These are phyloP conservation scores for Tryphoninae sp. DNA, from an alignment of 2,888 invertebrate genomes.

Conservation along the genomic window DNA sequence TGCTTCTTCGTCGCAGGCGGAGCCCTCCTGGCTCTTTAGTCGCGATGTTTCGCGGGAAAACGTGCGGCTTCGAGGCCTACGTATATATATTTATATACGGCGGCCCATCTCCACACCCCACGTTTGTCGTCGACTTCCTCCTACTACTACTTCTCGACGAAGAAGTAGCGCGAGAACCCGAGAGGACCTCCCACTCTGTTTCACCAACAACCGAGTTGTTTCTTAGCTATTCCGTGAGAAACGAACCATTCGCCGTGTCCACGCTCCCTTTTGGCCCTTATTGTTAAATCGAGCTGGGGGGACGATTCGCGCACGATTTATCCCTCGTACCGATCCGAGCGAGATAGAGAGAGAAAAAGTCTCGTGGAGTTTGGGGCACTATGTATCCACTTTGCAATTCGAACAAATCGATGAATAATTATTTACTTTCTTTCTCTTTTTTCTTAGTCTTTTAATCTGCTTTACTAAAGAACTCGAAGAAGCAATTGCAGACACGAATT, in stretches of 20 bases:
- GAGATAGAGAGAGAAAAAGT: conserved; percentile 3
- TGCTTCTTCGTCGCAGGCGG: conserved; percentile 40
- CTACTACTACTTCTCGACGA: conserved; percentile 16
- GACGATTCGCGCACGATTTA: conserved; percentile 51
- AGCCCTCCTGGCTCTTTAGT: conserved; percentile 48
- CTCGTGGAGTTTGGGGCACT: neutral
- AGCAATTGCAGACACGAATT: too few species aligned
- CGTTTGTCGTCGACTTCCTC: conserved; percentile 53
- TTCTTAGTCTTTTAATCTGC: too few species aligned
- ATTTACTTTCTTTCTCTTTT: neutral
- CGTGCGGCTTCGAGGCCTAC: conserved; percentile 42
- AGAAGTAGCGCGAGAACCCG: conserved; percentile 21
- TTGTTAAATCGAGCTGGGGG: conserved; percentile 58
- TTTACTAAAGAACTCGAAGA: too few species aligned
- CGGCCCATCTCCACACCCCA: conserved; percentile 29
- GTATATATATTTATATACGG: neutral
- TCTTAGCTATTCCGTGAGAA: conserved; percentile 70
- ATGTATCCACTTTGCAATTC: neutral
- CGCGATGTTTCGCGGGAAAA: conserved; percentile 57
- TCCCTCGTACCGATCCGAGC: conserved; percentile 7
- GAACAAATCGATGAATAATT: neutral
- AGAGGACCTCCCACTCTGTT: conserved; percentile 21
- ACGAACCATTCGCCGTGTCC: conserved; percentile 54
- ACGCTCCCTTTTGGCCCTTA: conserved; percentile 48
- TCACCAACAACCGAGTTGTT: conserved; percentile 66